phyloP scores from a whole-genome alignment of 1,140 invertebrate genomes.

The Hylaeus anthracinus region DNA sequence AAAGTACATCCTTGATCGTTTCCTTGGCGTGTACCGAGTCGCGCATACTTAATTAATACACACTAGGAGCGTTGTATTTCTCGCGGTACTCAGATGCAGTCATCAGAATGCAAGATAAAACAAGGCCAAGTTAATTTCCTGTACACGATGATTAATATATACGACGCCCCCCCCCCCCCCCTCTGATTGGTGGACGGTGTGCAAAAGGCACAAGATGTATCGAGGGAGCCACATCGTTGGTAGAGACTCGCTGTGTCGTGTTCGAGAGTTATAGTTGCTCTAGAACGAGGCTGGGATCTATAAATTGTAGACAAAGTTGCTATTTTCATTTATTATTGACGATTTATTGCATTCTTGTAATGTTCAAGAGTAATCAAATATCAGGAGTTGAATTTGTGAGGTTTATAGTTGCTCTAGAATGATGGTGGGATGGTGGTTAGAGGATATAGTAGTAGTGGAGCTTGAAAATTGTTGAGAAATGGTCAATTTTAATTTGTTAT shows the following conservation, averaged over 20 bases:
- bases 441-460: no score
- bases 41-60: conserved; percentile 57
- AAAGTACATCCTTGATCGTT: conserved; percentile 62
- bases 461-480: no score
- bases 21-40: conserved; percentile 51
- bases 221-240: not conserved
- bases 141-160: conserved; percentile 50
- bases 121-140: conserved; percentile 67
- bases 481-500: no score
- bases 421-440: no score
- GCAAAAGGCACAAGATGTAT: not conserved
- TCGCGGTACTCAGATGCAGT: conserved; percentile 54
- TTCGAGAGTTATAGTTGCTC: no score
- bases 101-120: conserved; percentile 66
- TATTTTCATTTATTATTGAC: no score
- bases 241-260: not conserved
- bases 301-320: no score
- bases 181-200: not conserved
- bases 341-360: no score
- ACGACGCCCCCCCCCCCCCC: not conserved
- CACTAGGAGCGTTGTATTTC: conserved; percentile 40
- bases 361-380: no score
- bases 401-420: no score
- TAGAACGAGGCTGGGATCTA: no score
- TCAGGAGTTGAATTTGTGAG: no score